Evolutionary conservation across 2,888 invertebrate species (phyloP), one percentile per base, ranked within the genome.

Genomic region (Macropis europaea): DNA sequence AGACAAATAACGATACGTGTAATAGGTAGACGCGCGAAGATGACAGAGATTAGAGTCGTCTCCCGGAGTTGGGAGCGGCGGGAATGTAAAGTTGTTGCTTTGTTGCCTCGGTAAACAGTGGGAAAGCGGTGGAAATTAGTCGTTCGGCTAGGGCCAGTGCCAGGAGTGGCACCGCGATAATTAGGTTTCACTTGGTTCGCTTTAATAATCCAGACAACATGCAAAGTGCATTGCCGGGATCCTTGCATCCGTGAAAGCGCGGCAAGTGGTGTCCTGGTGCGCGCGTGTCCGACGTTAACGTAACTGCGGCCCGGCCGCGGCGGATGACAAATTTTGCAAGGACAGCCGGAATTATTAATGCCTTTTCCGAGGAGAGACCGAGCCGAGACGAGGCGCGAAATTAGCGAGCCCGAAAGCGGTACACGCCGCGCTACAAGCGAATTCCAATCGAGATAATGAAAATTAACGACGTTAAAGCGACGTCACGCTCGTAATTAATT

Each of bases 381-480:
- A 52, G 63, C 43, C 54, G 56, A 43, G 50, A 36, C 67, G 64
- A 61, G 66, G 74, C 74, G 74, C 74, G 62, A 77, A 74, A 79
- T 79, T 79, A 80, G 77, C 68, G 62, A 66, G 59, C 64, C 70
- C 67, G 62, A 53, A 74, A 76, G 60, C 80, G 62, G 42, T 63
- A 53, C 61, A 57, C 63, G 48, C 40, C 24, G 47, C 50, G 57
- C 50, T 71, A 79, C 79, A 72, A 77, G 77, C 77, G 75, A 73
- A 77, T 79, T 79, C 75, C 82, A 80, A 82, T 82, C 82, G 73
- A 82, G 76, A 75, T 71, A 76, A 82, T 79, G 77, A 79, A 77
- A 80, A 79, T 79, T 79, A 80, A 79, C 77, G 77, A 80, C 71
- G 77, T 77, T 80, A 77, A 77, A 79, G 77, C 74, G 66, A 71